Evolutionary conservation across 2,113 vertebrate species (phyloP).

Genomic region (Anhinga anhinga): DNA sequence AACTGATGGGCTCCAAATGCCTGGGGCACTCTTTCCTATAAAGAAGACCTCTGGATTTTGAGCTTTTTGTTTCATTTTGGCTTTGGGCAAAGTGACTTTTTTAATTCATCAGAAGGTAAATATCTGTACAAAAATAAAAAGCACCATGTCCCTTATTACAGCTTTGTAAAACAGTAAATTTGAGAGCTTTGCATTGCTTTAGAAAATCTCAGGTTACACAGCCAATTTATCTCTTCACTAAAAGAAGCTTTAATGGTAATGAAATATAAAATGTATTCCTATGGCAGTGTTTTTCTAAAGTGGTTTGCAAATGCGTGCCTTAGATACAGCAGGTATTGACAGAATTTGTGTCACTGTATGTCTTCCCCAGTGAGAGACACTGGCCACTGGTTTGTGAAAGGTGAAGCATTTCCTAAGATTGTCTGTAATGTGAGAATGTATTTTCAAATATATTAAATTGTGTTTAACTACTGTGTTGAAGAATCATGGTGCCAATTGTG

Average conservation of each 20-base stretch:
- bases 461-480: background rate
- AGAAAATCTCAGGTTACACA: background rate
- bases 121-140: background rate
- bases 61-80: background rate
- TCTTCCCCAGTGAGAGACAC: background rate
- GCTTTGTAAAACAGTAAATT: background rate
- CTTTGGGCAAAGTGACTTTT: background rate
- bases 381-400: background rate
- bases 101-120: background rate
- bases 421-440: background rate
- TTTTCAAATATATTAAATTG: slow-evolving; percentile 44
- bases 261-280: background rate
- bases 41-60: background rate
- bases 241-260: background rate
- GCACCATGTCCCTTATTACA: background rate
- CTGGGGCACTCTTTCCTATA: background rate
- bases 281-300: background rate
- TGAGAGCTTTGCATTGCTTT: background rate
- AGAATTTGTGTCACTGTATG: background rate
- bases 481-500: background rate
- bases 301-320: background rate
- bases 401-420: background rate
- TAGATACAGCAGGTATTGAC: background rate
- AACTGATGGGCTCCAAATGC: background rate
- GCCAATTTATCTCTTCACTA: background rate